Evolutionary conservation across 2,888 invertebrate species (phyloP).

Genomic region (Lithosia quadra): DNA sequence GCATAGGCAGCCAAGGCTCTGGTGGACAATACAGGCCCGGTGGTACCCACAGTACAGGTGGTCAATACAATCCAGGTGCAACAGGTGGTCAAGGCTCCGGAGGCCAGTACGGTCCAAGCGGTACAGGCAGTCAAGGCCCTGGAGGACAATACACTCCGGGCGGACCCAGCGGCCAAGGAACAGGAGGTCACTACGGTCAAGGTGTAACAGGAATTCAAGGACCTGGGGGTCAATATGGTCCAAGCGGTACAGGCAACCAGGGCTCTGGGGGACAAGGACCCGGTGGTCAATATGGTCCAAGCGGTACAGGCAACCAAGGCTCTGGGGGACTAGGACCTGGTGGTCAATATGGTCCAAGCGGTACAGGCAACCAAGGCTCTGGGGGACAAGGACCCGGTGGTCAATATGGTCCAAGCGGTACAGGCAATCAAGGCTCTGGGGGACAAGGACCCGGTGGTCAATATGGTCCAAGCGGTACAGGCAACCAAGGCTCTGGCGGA

Average conservation of each 20-base stretch:
- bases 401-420: slow-evolving; percentile 27
- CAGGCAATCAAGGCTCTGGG: slow-evolving; percentile 28
- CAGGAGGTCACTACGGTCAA: background rate
- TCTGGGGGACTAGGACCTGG: slow-evolving; percentile 25
- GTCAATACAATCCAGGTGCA: slow-evolving; percentile 30
- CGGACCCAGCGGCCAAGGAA: background rate
- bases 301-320: slow-evolving; percentile 30
- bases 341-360: slow-evolving; percentile 30
- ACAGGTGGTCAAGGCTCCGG: slow-evolving; percentile 1
- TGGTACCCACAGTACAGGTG: slow-evolving; percentile 16
- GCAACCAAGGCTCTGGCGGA: slow-evolving; percentile 29
- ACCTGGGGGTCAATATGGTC: slow-evolving; percentile 24
- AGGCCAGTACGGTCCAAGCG: slow-evolving; percentile 23
- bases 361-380: slow-evolving; percentile 26
- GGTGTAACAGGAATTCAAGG: slow-evolving; percentile 13
- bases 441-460: no score
- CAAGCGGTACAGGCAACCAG: slow-evolving; percentile 3
- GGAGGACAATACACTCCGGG: slow-evolving; percentile 5
- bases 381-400: slow-evolving; percentile 26
- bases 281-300: slow-evolving; percentile 26
- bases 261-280: slow-evolving; percentile 21
- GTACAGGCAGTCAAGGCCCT: background rate
- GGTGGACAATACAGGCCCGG: slow-evolving; percentile 11
- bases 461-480: slow-evolving; percentile 24
- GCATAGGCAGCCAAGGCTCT: background rate